Base-by-base conservation (phyloP, 1,140 invertebrate genomes). In the Spodoptera litura region DNA sequence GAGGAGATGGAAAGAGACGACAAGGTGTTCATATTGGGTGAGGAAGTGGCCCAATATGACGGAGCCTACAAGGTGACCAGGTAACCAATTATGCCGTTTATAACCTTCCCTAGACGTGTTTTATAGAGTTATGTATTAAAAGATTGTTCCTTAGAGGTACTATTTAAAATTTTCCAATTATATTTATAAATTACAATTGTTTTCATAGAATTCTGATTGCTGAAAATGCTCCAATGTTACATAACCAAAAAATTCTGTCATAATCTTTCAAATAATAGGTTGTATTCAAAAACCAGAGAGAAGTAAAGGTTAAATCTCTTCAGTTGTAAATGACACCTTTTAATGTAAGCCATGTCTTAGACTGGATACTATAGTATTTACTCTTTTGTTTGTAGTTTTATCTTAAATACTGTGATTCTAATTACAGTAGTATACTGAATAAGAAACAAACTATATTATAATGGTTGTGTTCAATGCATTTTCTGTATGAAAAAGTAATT, bases 31-130 rank as follows among this genome's bases (percentile, higher is more conserved):
- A 88, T 99, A 20, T 86, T 99, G 56, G 99, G 99, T 51, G 99
- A 99, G 95, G 99, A 99, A 95, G 99, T 99, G 0, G 99, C 99
- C n/a, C 96, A 98, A 93, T 99, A 99, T 88, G 99, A 99, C 91
- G 99, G 99, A 77, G 99, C 99, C 27, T 99, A 99, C 87, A 99
- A 99, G 97, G 97, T 98, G 8, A 94, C 94, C 74, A 94, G 94
- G 94, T 95, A 85, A 78, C 56, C 49, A 53, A 71, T 8, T 58
- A 61, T 31, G 25, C 15, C 15, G 49, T 38, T 20, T 31, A 55
- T 71, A 71, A 55, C 31, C 68, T 35, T 56, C 12, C 35, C 52
- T 38, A 53, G n/a, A 35, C n/a, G 27, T 38, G 8, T 71, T 38
- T 8, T n/a, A 31, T 27, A 3, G 11, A 27, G 25, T 51, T n/a